Evolutionary conservation across 2,797 vertebrate species (phyloP).

Genomic region (Pitangus sulphuratus): DNA sequence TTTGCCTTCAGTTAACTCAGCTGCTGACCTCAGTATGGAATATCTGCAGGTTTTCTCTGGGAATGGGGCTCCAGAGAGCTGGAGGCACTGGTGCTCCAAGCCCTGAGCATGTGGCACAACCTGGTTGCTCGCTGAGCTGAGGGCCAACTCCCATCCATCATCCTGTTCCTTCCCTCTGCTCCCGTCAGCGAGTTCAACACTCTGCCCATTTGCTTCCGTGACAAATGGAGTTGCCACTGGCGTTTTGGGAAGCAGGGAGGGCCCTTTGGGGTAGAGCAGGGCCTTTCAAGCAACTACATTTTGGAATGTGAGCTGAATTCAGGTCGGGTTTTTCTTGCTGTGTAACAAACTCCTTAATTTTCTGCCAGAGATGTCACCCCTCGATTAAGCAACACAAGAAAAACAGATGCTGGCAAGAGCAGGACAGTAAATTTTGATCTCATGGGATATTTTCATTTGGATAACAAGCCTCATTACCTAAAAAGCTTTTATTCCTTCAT

Average conservation of each 20-base stretch:
- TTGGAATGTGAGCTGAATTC: neutral
- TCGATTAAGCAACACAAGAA: neutral
- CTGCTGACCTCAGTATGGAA: neutral
- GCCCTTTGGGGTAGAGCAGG: neutral
- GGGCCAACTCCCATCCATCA: neutral
- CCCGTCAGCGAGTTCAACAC: neutral
- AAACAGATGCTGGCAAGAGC: accelerated
- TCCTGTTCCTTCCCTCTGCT: neutral
- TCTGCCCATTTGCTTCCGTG: neutral
- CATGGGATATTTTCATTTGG: neutral
- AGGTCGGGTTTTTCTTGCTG: neutral
- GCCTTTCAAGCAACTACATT: neutral
- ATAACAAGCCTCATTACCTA: neutral
- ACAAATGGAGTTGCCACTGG: neutral
- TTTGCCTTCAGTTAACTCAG: neutral
- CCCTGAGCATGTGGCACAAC: neutral
- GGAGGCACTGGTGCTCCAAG: neutral
- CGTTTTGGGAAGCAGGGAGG: neutral
- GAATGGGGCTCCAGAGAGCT: neutral
- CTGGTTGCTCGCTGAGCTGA: neutral
- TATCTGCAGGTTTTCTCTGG: neutral
- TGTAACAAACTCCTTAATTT: neutral
- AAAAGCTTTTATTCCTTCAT: neutral
- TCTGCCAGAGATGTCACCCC: neutral
- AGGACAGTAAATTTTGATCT: neutral